These are phyloP conservation scores for Phrynocephalus guinanensis DNA, from an alignment of 2,797 vertebrate genomes.

Conservation along the genomic window DNA sequence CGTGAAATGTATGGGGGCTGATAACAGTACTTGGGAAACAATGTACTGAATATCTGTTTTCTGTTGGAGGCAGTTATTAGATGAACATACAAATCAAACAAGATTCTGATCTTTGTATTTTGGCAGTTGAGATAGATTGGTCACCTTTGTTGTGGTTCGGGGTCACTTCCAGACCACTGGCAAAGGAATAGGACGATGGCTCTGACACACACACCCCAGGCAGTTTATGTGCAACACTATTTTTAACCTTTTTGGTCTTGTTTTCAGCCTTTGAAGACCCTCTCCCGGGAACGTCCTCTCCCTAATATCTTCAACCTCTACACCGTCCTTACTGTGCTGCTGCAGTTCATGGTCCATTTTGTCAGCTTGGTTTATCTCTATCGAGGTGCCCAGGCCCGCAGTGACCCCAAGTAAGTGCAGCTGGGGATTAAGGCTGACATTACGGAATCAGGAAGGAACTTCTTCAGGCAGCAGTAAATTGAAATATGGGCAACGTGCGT, in stretches of 20 bases:
- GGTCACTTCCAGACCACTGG: not conserved
- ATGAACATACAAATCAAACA: no score
- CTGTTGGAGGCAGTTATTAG: no score
- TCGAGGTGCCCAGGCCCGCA: slow-evolving; percentile 87
- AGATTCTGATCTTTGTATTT: not conserved
- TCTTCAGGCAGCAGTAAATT: not conserved
- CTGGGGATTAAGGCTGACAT: not conserved
- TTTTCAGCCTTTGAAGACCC: slow-evolving; percentile 90
- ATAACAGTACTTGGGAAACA: no score
- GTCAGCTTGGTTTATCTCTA: slow-evolving; percentile 93
- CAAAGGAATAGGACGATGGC: not conserved
- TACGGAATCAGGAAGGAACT: not conserved
- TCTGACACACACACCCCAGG: no score
- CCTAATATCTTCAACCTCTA: slow-evolving; percentile 99
- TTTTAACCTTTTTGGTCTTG: not conserved
- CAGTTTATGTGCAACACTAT: not conserved
- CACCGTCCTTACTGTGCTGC: slow-evolving; percentile 92
- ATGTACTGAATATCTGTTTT: no score
- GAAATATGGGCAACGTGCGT: not conserved
- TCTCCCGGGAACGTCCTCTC: slow-evolving; percentile 93
- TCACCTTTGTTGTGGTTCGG: not conserved
- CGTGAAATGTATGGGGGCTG: no score
- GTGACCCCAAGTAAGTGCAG: slow-evolving; percentile 83
- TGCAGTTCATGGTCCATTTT: slow-evolving; percentile 96
- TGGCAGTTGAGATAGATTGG: not conserved